Evolutionary conservation across 92 coral and sea anemone species (phyloP), one percentile per base, ranked within the genome.

Genomic region (Isaurus tuberculatus): DNA sequence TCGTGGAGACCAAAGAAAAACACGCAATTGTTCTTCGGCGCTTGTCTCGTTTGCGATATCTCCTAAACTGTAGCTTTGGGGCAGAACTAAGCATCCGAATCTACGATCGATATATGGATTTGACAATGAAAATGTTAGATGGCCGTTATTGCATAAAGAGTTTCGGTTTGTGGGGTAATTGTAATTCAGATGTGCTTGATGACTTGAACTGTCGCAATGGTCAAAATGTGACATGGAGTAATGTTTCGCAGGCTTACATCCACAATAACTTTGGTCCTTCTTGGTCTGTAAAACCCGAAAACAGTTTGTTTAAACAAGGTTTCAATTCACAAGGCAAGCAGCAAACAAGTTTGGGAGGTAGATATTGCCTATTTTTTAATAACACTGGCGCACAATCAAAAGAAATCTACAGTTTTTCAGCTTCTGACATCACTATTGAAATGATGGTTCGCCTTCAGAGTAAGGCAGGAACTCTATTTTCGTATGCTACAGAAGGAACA

Each of bases 71-170:
- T 43, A 53, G 73, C 32, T 87, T 78, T 51, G 87, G 88, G 8
- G 73, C 87, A 3, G 55, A 75, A 36, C 88, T 90, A 13, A 55
- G 75, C 44, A 63, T 90, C 34, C 80, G 91, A 51, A 72, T 90
- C 57, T 90, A 78, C 51, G 93, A 88, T 46, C 93, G 91, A 73
- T 90, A 87, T 77, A 46, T 90, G 53, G 91, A 90, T 65, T 31
- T 90, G 30, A 49, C 28, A 42, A 13, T 87, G 63, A 48, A 40
- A 25, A 15, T 87, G 55, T 67, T 70, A 22, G 69, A 90, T 67
- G 43, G 55, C 34, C 84, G 61, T 31, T 84, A 83, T 75, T 90
- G 93, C 28, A 51, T 63, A 10, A 73, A 67, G 19, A 87, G 91
- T 66, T 65, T 43, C 49, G 93, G 93, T 15, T 79, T 90, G 7